A percentile compares a stretch with the other conserved stretches of the same genome.
phyloP scores from a whole-genome alignment of 1,140 invertebrate genomes.

The Antheraea mylitta region DNA sequence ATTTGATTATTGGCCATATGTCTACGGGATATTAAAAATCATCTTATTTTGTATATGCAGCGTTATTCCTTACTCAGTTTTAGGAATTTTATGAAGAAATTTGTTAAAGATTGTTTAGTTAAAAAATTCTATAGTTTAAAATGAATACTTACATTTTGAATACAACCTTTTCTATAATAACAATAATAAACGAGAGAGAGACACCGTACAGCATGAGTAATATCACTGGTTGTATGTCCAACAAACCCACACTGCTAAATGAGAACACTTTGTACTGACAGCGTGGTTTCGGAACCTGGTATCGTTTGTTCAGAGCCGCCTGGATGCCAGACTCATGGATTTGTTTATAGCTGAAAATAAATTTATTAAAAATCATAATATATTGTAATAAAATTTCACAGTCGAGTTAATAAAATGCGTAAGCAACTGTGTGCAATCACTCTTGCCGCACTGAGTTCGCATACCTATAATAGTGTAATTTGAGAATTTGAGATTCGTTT shows the following conservation, averaged over 20 bases:
- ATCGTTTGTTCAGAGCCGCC: slow-evolving; percentile 40
- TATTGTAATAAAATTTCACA: no score
- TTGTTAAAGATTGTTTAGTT: background rate
- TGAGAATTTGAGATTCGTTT: no score
- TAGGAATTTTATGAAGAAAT: no score
- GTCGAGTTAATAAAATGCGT: no score
- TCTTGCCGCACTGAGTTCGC: no score
- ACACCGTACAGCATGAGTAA: slow-evolving; percentile 54
- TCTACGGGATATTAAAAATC: no score
- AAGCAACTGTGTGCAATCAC: no score
- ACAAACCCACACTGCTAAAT: slow-evolving; percentile 56
- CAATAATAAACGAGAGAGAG: slow-evolving; percentile 32
- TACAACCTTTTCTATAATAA: slow-evolving; percentile 13
- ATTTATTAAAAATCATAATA: background rate
- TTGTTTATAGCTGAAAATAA: slow-evolving; percentile 46
- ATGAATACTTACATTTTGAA: slow-evolving; percentile 17
- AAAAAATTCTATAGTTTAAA: background rate
- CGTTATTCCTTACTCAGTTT: no score
- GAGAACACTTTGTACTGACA: slow-evolving; percentile 43
- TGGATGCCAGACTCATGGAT: slow-evolving; percentile 58
- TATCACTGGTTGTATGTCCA: slow-evolving; percentile 49
- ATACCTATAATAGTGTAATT: no score
- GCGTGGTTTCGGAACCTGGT: slow-evolving; percentile 44
- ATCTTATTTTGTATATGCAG: no score
- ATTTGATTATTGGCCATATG: background rate